A percentile compares a stretch with the other conserved stretches of the same genome.
Conservation (phyloP, 2,888 invertebrate genomes). For the Hydrotaea diabolus region DNA sequence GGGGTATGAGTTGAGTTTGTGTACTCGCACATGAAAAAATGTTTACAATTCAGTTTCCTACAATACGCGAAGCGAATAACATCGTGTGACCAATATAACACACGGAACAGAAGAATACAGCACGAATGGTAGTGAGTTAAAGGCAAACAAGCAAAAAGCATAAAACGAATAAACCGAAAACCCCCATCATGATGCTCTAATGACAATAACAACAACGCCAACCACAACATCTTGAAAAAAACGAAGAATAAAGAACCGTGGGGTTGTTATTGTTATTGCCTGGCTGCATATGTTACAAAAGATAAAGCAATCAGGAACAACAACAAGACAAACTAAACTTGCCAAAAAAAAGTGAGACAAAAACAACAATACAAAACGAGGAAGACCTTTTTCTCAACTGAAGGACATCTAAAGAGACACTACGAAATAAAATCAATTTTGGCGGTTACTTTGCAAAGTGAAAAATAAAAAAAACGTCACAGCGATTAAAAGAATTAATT, state of each 20-base stretch:
- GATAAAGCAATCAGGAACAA: not conserved
- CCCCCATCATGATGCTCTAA: not conserved
- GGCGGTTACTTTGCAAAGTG: slow-evolving; percentile 27
- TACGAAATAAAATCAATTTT: not conserved
- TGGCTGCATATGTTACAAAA: slow-evolving; percentile 5
- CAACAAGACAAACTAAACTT: slow-evolving; percentile 4
- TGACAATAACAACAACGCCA: slow-evolving; percentile 5
- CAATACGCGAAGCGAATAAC: slow-evolving; percentile 71
- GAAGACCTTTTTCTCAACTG: slow-evolving; percentile 4
- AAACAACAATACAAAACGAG: slow-evolving; percentile 6
- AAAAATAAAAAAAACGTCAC: not conserved
- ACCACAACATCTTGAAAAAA: slow-evolving; percentile 21
- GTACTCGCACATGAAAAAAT: slow-evolving; percentile 36
- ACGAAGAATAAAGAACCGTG: not conserved
- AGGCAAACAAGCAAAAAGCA: not conserved
- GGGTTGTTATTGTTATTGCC: slow-evolving; percentile 1
- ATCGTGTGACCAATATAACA: slow-evolving; percentile 53
- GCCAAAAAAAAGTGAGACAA: not conserved
- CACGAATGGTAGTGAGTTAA: slow-evolving; percentile 19
- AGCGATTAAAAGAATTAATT: not conserved
- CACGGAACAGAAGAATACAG: not conserved
- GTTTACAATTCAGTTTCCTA: slow-evolving; percentile 71
- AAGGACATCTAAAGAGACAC: not conserved
- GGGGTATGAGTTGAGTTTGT: slow-evolving; percentile 12
- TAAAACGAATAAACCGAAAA: not conserved